Base-by-base conservation (phyloP, 2,113 vertebrate species). In the Holacanthus passer region DNA sequence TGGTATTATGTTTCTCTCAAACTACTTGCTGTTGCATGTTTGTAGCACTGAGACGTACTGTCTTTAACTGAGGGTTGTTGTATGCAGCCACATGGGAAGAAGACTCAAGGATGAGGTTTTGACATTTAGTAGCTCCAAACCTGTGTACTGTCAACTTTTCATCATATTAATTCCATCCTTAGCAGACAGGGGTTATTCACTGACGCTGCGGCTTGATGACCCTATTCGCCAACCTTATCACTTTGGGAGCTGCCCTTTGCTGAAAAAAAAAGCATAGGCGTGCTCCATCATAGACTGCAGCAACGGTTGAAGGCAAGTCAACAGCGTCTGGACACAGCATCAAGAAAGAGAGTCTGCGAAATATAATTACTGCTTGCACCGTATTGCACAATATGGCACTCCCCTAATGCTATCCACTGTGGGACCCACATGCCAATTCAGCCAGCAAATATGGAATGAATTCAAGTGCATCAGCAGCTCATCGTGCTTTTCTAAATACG, bases 141-240 rank as follows among this genome's bases (percentile, higher is more conserved):
- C 70, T 91, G 65, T 80, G 39, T 22, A 29, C 62, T 75, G 52
- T 88, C 55, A 77, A 55, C 52, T 67, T 83, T 79, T 83, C 72
- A 75, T 87, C 72, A 82, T 37, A 82, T 84, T 78, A 77, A 84
- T 74, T 77, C 67, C 14, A 53, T 52, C 63, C 56, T 73, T 55
- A 72, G 50, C 72, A 73, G 66, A 74, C 66, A 52, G 52, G n/a
- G 67, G 63, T 77, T 59, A 48, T 43, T 77, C 22, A n/a, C 59
- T 37, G 59, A 72, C 72, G 71, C 68, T 1, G 8, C 67, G 45
- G 60, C 67, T 83, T 77, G 75, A 81, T 52, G 79, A 86, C 79
- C 81, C 66, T 43, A 55, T 83, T 82, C 20, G 8, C 53, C 19
- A 66, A 74, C 65, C 67, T 63, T 29, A 64, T 84, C 83, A 82